phyloP scores from a whole-genome alignment of 2,113 vertebrate genomes.

The Octodon degus region DNA sequence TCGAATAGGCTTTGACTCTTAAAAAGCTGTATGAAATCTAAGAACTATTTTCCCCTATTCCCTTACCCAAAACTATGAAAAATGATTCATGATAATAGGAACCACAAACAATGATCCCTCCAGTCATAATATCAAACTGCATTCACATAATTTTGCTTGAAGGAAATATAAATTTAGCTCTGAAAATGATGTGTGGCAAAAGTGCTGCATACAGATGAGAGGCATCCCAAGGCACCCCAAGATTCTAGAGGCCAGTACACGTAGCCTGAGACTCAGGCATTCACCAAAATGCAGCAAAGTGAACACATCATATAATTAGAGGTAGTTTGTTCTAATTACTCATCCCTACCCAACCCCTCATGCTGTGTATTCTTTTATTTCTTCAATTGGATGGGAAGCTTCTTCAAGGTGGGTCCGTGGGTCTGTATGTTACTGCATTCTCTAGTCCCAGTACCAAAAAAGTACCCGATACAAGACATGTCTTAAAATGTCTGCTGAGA shows the following conservation, averaged over 20 bases:
- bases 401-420: background rate
- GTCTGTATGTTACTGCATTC: background rate
- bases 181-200: accelerated
- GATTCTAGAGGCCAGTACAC: background rate
- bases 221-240: background rate
- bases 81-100: background rate
- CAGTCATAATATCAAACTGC: background rate
- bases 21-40: background rate
- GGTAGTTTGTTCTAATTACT: background rate
- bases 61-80: background rate
- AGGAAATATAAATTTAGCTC: background rate
- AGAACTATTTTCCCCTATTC: background rate
- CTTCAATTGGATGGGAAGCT: background rate
- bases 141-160: background rate
- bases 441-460: background rate
- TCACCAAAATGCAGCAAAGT: background rate
- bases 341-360: background rate
- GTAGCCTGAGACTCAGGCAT: too few relatives aligned
- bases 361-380: background rate
- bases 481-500: background rate
- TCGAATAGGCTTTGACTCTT: background rate
- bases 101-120: background rate
- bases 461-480: too few relatives aligned
- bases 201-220: background rate
- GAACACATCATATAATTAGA: accelerated